These are phyloP conservation scores for Silurus meridionalis DNA, from an alignment of 2,113 vertebrate species.

Conservation along the genomic window DNA sequence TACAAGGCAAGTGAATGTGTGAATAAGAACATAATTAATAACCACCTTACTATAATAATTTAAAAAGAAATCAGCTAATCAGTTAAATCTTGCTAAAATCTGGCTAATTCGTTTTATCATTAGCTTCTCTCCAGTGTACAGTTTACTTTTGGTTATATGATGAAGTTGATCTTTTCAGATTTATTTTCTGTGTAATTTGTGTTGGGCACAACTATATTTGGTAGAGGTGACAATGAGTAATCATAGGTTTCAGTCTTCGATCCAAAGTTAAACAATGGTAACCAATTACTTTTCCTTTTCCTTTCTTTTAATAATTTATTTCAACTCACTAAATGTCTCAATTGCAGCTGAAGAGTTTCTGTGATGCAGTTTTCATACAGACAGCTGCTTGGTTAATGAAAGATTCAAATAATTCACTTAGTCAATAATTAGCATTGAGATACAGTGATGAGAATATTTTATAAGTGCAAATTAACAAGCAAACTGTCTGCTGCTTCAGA, in stretches of 20 bases:
- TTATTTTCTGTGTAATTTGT: not conserved
- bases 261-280: not conserved
- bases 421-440: slow-evolving; percentile 10
- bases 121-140: not conserved
- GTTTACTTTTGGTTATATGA: not conserved
- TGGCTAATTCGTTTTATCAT: not conserved
- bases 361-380: slow-evolving; percentile 5
- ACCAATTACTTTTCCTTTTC: not conserved
- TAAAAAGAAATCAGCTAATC: not conserved
- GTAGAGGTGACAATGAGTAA: not conserved
- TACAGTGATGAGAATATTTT: not conserved
- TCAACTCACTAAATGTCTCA: not conserved
- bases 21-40: not conserved
- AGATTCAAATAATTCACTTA: slow-evolving; percentile 22
- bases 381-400: slow-evolving; percentile 30
- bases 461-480: slow-evolving; percentile 3
- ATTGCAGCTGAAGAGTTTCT: not conserved
- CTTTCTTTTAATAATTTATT: not conserved
- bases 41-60: not conserved
- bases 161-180: not conserved
- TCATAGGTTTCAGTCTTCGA: not conserved
- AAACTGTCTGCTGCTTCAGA: slow-evolving; percentile 32
- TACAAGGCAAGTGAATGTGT: slow-evolving; percentile 25
- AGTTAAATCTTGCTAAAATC: not conserved
- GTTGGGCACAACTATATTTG: not conserved